Conservation (phyloP, 2,888 invertebrate genomes). For the Halocaridina rubra region DNA sequence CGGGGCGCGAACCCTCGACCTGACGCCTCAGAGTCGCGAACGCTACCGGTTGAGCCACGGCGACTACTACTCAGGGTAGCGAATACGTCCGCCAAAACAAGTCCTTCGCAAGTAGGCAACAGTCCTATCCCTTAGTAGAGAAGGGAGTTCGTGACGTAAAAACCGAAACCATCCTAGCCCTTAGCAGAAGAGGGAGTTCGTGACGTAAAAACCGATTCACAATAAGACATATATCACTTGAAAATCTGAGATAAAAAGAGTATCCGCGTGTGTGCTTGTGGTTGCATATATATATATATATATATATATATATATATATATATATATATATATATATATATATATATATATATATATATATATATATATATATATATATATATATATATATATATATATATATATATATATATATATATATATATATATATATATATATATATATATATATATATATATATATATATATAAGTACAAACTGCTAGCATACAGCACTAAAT, state of each 20-base stretch:
- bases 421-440: background rate
- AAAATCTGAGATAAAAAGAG: too few species aligned
- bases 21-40: too few species aligned
- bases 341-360: background rate
- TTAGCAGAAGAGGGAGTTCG: background rate
- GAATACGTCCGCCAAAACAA: too few species aligned
- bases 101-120: too few species aligned
- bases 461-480: too few species aligned
- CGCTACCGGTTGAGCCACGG: too few species aligned
- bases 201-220: too few species aligned
- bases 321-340: background rate
- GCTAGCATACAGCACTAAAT: too few species aligned
- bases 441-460: background rate
- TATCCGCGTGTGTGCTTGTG: background rate
- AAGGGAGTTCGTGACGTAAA: too few species aligned
- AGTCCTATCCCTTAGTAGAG: too few species aligned
- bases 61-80: too few species aligned
- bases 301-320: background rate
- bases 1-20: too few species aligned
- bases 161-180: background rate
- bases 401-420: background rate
- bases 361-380: conserved; percentile 10
- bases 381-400: background rate
- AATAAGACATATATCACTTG: background rate
- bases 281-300: background rate